Evolutionary conservation across 2,888 invertebrate genomes (phyloP).

Genomic region (Mythimna vitellina): DNA sequence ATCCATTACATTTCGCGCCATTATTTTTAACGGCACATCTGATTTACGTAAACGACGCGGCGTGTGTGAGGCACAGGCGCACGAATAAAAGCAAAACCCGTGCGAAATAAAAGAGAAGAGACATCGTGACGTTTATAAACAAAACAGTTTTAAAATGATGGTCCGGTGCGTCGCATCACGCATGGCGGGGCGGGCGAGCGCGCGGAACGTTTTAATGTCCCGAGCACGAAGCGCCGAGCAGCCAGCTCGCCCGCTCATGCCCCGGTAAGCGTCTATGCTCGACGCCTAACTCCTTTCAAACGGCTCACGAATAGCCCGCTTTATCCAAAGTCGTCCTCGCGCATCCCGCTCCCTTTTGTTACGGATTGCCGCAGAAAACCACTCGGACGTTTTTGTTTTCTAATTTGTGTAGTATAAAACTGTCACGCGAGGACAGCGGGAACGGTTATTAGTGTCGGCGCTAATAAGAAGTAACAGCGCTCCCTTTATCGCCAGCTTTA

Average conservation of each 20-base stretch:
- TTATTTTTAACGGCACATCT: constrained; percentile 81
- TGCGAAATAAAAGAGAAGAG: constrained; percentile 65
- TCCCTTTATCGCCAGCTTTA: constrained; percentile 71
- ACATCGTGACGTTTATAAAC: constrained; percentile 78
- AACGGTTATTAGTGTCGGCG: constrained; percentile 75
- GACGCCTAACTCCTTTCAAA: constrained; percentile 80
- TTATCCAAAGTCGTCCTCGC: constrained; percentile 72
- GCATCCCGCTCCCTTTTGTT: constrained; percentile 64
- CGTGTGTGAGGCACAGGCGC: constrained; percentile 53
- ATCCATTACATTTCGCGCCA: constrained; percentile 71
- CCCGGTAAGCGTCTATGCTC: constrained; percentile 73
- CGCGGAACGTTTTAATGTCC: constrained; percentile 87
- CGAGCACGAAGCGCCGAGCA: constrained; percentile 35
- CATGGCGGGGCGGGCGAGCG: constrained; percentile 79
- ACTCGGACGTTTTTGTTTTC: constrained; percentile 61
- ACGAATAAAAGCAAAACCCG: constrained; percentile 61
- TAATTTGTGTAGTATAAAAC: constrained; percentile 68
- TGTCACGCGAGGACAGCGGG: constrained; percentile 64
- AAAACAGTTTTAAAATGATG: constrained; percentile 82
- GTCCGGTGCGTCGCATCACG: constrained; percentile 77
- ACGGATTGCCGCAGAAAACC: constrained; percentile 62
- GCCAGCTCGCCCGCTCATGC: constrained; percentile 69
- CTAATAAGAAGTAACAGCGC: constrained; percentile 82
- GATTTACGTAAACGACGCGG: constrained; percentile 73
- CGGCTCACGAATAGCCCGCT: constrained; percentile 73